phyloP scores from a whole-genome alignment of 2,797 vertebrate species.

The Sebastes ruberrimus region DNA sequence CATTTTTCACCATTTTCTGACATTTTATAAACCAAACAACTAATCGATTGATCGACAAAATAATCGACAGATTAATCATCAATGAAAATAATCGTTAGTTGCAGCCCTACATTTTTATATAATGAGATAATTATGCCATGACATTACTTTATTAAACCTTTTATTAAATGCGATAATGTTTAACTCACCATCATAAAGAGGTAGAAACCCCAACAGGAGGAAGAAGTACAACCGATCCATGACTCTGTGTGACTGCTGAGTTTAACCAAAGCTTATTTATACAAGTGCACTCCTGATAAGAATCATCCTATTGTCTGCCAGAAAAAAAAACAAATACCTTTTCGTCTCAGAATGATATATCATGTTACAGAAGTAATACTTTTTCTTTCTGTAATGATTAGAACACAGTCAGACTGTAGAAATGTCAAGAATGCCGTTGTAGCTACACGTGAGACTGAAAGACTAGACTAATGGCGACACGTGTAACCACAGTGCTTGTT shows the following conservation, averaged over 20 bases:
- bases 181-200: constrained; percentile 39
- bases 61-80: no score
- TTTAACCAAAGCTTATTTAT: background rate
- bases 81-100: no score
- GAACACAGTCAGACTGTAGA: background rate
- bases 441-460: background rate
- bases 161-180: background rate
- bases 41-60: no score
- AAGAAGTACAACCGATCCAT: constrained; percentile 33
- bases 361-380: constrained; percentile 8
- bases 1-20: no score
- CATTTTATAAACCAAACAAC: no score
- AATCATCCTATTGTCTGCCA: constrained; percentile 26
- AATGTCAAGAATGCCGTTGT: constrained; percentile 19
- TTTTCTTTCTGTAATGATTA: background rate
- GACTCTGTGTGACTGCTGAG: background rate
- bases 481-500: background rate
- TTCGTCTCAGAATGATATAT: background rate
- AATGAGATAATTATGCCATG: background rate
- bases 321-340: background rate
- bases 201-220: constrained; percentile 15
- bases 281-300: background rate
- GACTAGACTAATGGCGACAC: background rate
- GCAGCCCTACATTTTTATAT: background rate
- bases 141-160: background rate